Evolutionary conservation across 2,888 invertebrate species (phyloP), one percentile per base, ranked within the genome.

Genomic region (Epicampocera succincta): DNA sequence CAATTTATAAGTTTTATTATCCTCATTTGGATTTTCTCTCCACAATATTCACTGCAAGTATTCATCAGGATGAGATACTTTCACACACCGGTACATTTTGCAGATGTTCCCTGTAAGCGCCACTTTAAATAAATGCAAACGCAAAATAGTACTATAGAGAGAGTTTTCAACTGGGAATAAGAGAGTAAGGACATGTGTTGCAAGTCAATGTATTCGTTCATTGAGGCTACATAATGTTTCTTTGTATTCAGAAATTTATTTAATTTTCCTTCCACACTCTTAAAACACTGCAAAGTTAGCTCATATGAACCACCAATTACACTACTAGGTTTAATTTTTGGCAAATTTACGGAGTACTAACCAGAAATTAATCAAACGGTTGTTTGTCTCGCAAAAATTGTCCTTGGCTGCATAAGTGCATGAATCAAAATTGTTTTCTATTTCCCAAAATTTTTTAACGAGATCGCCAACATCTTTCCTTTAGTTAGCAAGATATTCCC

Each of bases 391-490:
- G 4, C 48, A 33, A 48, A n/a, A 19, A 5, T 13, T 4, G 17
- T 63, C 44, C 15, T 25, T n/a, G 46, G 2, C 2, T 25, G 42
- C 12, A 11, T n/a, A 11, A n/a, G 44, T 15, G 46, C 11, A 3
- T n/a, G n/a, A 3, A 29, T 48, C 29, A 12, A 58, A 58, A 58
- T 40, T 58, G 15, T 48, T 48, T 19, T 48, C 48, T 38, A 48
- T 38, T 33, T 48, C 48, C 48, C 48, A 63, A 48, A 63, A 38
- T 1, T 5, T 13, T 38, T 63, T 48, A 38, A 48, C 19, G 3
- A 63, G 63, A 13, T 19, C 8, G 1, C 6, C 63, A 12, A 25
- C 6, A 25, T 44, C 5, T 3, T n/a, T n/a, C n/a, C n/a, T n/a
- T n/a, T n/a, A n/a, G n/a, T n/a, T n/a, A n/a, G n/a, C n/a, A n/a